Evolutionary conservation across 2,888 invertebrate species (phyloP).

Genomic region (Colostygia pectinataria): DNA sequence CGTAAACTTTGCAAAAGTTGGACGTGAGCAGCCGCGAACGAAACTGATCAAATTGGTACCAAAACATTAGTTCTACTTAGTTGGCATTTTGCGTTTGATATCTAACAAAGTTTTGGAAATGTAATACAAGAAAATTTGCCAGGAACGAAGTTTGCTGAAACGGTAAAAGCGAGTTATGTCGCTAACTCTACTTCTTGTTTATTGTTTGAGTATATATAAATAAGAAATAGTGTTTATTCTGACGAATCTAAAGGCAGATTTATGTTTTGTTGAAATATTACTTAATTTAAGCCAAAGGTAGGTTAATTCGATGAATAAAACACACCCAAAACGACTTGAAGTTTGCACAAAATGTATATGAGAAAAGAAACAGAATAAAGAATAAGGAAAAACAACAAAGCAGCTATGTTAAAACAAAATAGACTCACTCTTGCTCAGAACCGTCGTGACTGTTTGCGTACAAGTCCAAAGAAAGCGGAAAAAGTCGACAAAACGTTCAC

Average conservation of each 20-base stretch:
- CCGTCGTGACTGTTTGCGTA: constrained; percentile 56
- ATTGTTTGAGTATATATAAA: constrained; percentile 33
- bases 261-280: background rate
- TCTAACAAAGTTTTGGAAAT: constrained; percentile 18
- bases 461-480: constrained; percentile 64
- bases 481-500: constrained; percentile 58
- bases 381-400: constrained; percentile 28
- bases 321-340: too few relatives aligned
- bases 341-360: background rate
- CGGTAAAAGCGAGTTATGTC: constrained; percentile 30
- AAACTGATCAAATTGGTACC: constrained; percentile 45
- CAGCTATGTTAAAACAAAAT: constrained; percentile 37
- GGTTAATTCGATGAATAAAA: too few relatives aligned
- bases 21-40: constrained; percentile 33
- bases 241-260: constrained; percentile 12
- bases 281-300: background rate
- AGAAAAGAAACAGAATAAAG: constrained; percentile 1
- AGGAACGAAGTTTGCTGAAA: constrained; percentile 25
- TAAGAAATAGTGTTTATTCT: constrained; percentile 24
- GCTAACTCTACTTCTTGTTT: constrained; percentile 34
- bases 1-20: constrained; percentile 49
- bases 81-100: constrained; percentile 14
- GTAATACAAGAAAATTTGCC: constrained; percentile 17
- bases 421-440: constrained; percentile 55
- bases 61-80: constrained; percentile 6